Percentiles rank a stretch among this genome's conserved stretches.
These are phyloP conservation scores for Bombus cullumanus DNA, from an alignment of 1,140 invertebrate genomes.

Conservation along the genomic window DNA sequence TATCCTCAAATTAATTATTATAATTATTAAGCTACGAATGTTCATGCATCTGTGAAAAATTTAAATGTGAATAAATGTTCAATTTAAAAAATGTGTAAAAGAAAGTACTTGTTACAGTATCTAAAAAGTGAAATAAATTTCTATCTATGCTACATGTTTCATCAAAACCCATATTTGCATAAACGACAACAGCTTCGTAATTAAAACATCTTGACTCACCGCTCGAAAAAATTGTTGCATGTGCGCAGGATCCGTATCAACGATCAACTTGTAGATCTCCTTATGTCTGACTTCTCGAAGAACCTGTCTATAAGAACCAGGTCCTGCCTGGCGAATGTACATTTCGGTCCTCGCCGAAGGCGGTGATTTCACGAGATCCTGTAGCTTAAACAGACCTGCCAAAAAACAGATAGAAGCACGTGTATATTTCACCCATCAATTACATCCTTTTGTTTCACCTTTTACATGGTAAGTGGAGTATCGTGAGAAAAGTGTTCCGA, in stretches of 20 bases:
- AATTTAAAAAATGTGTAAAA: neutral
- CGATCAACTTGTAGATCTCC: conserved; percentile 92
- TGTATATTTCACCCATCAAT: neutral
- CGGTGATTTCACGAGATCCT: conserved; percentile 91
- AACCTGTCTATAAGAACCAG: conserved; percentile 90
- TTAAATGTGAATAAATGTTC: no score
- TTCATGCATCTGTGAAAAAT: no score
- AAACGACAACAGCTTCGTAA: no score
- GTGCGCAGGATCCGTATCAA: conserved; percentile 87
- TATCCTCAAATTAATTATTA: neutral
- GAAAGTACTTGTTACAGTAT: neutral
- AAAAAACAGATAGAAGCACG: conserved; percentile 38
- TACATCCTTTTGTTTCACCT: neutral
- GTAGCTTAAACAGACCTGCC: conserved; percentile 93
- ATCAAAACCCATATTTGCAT: neutral
- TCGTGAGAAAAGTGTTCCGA: neutral
- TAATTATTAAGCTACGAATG: neutral
- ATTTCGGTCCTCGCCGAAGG: conserved; percentile 88
- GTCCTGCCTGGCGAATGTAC: conserved; percentile 91
- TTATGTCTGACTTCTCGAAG: conserved; percentile 91
- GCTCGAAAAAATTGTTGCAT: conserved; percentile 88
- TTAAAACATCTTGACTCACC: conserved; percentile 83
- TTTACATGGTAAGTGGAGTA: neutral
- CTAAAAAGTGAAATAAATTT: neutral
- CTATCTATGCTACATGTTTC: neutral